A percentile compares a stretch with the other conserved stretches of the same genome.
These are phyloP conservation scores for Passer domesticus DNA, from an alignment of 2,113 vertebrate genomes.

Conservation along the genomic window DNA sequence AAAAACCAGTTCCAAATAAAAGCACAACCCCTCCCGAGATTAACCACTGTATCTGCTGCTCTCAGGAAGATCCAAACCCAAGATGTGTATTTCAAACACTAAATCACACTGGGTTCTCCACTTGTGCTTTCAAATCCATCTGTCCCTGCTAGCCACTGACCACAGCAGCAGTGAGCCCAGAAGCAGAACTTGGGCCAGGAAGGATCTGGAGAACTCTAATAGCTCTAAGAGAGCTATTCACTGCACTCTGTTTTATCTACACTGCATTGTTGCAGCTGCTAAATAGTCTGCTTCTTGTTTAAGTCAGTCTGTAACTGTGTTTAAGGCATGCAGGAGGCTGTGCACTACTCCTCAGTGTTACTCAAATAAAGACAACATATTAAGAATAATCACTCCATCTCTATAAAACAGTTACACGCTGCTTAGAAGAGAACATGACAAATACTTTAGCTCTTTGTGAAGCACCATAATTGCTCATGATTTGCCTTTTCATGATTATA, in stretches of 20 bases:
- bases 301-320: not conserved
- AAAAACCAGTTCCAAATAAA: not conserved
- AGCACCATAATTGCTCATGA: not conserved
- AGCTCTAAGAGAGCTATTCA: not conserved
- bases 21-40: not conserved
- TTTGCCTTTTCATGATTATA: slow-evolving; percentile 27
- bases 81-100: not conserved
- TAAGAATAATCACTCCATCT: slow-evolving; percentile 23
- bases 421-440: slow-evolving; percentile 35
- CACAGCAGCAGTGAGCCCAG: not conserved
- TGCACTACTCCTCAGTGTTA: not conserved
- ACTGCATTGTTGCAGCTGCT: not conserved
- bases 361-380: slow-evolving; percentile 27
- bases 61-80: not conserved
- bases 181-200: not conserved
- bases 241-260: not conserved
- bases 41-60: not conserved
- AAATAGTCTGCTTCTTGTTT: not conserved
- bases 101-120: not conserved
- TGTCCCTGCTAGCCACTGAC: not conserved
- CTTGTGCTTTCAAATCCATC: not conserved
- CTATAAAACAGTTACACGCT: slow-evolving; percentile 6
- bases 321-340: not conserved
- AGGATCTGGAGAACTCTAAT: not conserved
- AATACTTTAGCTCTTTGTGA: not conserved